phyloP scores from a whole-genome alignment of 2,797 vertebrate species.

The Premnoplex brunnescens region DNA sequence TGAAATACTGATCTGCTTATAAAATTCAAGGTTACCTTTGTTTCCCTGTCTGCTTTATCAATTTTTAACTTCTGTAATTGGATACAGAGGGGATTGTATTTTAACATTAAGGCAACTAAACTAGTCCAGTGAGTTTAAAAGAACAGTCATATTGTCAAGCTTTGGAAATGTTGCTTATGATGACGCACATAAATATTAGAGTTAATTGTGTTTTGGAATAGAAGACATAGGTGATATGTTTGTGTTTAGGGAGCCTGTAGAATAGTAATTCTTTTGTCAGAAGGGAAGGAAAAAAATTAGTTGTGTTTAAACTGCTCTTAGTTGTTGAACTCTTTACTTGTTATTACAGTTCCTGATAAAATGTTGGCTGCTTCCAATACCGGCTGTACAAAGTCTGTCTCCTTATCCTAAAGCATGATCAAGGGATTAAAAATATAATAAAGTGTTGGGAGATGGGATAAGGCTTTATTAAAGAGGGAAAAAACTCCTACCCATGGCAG shows the following conservation, averaged over 20 bases:
- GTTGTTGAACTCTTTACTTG: background rate
- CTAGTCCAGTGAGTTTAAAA: conserved; percentile 40
- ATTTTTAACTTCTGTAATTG: conserved; percentile 36
- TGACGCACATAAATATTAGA: background rate
- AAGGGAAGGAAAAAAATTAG: background rate
- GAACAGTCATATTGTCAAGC: conserved; percentile 11
- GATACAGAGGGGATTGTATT: conserved; percentile 8
- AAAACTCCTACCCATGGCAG: background rate
- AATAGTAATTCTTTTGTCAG: conserved; percentile 36
- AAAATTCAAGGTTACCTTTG: conserved; percentile 9
- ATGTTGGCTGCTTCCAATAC: background rate
- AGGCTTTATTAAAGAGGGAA: background rate
- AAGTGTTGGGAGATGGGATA: background rate
- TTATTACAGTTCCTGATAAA: conserved; percentile 3
- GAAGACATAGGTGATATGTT: background rate
- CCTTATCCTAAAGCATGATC: background rate
- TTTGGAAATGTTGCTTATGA: background rate
- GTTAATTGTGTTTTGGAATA: background rate
- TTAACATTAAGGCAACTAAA: background rate
- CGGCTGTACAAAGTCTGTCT: background rate
- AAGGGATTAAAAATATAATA: background rate
- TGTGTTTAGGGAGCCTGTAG: background rate
- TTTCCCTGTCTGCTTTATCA: conserved; percentile 20
- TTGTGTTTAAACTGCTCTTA: conserved; percentile 5
- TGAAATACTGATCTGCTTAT: background rate